These are phyloP conservation scores for Polypterus bichir DNA, from an alignment of 2,113 vertebrate genomes.

Conservation along the genomic window DNA sequence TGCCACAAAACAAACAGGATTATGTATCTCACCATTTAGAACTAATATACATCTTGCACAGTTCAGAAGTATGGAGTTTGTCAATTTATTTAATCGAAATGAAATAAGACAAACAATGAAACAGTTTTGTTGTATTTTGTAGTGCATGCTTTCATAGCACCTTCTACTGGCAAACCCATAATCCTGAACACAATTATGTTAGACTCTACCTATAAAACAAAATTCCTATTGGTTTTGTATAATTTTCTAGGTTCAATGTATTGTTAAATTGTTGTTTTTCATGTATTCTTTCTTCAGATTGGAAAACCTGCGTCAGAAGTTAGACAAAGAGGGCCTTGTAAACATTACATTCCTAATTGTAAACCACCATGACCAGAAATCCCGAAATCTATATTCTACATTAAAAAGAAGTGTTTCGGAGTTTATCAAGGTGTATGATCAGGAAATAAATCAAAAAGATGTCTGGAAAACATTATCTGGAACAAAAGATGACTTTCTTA, in stretches of 20 bases:
- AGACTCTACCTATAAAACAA: neutral
- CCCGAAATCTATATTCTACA: conserved; percentile 45
- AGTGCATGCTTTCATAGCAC: too few species aligned
- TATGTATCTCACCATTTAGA: too few species aligned
- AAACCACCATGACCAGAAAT: conserved; percentile 61
- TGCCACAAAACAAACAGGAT: too few species aligned
- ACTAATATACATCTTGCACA: too few species aligned
- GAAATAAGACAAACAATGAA: too few species aligned
- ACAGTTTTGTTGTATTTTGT: too few species aligned
- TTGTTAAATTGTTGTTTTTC: neutral
- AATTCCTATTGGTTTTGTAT: neutral
- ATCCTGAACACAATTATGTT: neutral
- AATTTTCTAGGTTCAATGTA: neutral
- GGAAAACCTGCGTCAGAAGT: conserved; percentile 64
- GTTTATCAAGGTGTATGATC: conserved; percentile 69
- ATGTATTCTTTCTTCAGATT: conserved; percentile 44
- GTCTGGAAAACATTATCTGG: conserved; percentile 71
- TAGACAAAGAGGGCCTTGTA: conserved; percentile 59
- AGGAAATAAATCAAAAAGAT: conserved; percentile 56
- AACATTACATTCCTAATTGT: conserved; percentile 71
- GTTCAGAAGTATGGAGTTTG: too few species aligned
- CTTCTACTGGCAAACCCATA: too few species aligned
- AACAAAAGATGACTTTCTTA: conserved; percentile 77
- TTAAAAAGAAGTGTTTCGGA: conserved; percentile 54
- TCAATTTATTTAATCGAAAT: too few species aligned